Evolutionary conservation across 2,888 invertebrate species (phyloP).

Genomic region (Diarsia rubi): DNA sequence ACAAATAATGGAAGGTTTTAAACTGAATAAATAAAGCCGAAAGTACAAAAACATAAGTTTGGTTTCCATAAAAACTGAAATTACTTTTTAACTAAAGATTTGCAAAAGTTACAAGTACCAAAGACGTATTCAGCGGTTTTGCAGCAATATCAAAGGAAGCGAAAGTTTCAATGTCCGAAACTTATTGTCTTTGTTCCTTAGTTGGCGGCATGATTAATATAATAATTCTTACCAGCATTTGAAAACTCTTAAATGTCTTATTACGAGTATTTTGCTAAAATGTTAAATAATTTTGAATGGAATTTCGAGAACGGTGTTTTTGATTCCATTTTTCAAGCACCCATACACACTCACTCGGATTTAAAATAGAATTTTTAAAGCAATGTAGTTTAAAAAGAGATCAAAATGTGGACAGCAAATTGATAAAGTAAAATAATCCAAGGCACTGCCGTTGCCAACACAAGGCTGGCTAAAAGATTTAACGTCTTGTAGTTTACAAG

Average conservation of each 20-base stretch:
- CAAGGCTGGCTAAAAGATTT: conserved; percentile 58
- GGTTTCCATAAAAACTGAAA: conserved; percentile 21
- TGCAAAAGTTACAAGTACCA: conserved; percentile 59
- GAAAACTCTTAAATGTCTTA: conserved; percentile 29
- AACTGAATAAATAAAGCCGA: background rate
- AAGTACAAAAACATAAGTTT: background rate
- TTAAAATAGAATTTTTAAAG: background rate
- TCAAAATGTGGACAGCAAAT: background rate
- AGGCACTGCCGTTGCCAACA: conserved; percentile 64
- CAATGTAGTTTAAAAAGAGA: background rate
- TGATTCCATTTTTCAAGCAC: background rate
- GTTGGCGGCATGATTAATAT: conserved; percentile 53
- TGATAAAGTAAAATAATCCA: conserved; percentile 12
- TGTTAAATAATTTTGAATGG: background rate
- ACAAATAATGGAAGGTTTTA: background rate
- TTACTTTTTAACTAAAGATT: conserved; percentile 45
- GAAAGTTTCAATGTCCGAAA: conserved; percentile 61
- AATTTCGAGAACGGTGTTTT: background rate
- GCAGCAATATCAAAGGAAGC: conserved; percentile 51
- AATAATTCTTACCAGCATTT: conserved; percentile 54
- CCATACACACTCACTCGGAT: background rate
- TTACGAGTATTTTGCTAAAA: background rate
- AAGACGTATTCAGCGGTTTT: conserved; percentile 61
- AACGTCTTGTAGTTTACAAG: conserved; percentile 68
- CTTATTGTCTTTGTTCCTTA: conserved; percentile 61